Base-by-base conservation (phyloP, 2,113 vertebrate genomes). In the Phocoena sinus region DNA sequence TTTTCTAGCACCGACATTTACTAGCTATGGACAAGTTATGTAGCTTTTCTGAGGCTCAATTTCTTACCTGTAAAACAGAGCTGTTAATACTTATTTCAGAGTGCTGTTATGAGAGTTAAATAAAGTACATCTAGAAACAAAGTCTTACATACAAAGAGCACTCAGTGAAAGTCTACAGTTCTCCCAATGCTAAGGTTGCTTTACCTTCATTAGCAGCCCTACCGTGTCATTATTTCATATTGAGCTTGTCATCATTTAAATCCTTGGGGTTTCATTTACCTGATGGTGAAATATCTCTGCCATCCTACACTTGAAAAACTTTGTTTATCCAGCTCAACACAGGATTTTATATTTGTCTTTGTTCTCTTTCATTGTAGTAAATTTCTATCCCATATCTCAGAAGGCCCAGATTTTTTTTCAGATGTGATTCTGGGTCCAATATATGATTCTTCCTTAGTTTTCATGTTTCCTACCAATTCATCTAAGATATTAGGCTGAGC, bases 321-420 rank as follows among this genome's bases (percentile, higher is more conserved):
- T 81, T 86, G 5, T 56, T 90, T 87, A 20, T 86, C 31, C 17
- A 79, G 23, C 26, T 87, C 56, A 68, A 1, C 56, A 50, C 58
- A 70, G 36, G 26, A 60, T 56, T 85, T 92, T 65, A 47, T 10
- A 67, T 41, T 89, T 94, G 47, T 23, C 41, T 67, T 77, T 92
- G 13, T 80, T 91, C 14, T 87, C n/a, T 97, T 87, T 31, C 31
- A 58, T 68, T 68, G 36, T 23, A 87, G 71, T 86, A 67, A 28
- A 47, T 91, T 87, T 87, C 47, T 92, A 26, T 11, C 25, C 20
- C 26, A 33, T 47, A 67, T 50, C n/a, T 97, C n/a, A 87, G 20
- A 83, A 88, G 88, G 50, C 36, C 62, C 44, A 87, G 56, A n/a
- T 83, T 84, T 93, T 47, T 87, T 95, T 94, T 53, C 50, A 87